phyloP scores from a whole-genome alignment of 2,797 vertebrate species.

The Enteromius afrohamiltoni region DNA sequence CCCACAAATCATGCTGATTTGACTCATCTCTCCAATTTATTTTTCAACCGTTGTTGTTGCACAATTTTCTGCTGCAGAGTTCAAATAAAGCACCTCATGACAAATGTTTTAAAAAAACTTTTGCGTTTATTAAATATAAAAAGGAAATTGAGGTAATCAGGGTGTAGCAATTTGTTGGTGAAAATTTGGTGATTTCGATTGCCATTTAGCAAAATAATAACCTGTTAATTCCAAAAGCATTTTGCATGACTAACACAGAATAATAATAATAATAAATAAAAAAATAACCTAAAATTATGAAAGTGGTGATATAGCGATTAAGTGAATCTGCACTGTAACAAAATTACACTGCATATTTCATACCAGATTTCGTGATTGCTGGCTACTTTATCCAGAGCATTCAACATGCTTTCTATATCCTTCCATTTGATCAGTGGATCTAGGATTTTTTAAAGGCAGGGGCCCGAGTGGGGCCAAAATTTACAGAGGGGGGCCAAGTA shows the following conservation, averaged over 20 bases:
- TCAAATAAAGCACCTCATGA: conserved; percentile 27
- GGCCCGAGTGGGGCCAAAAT: too few relatives aligned
- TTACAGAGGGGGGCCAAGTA: too few relatives aligned
- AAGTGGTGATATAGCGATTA: not conserved
- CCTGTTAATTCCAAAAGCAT: not conserved
- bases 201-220: not conserved
- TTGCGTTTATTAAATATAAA: not conserved
- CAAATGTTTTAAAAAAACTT: not conserved
- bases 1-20: conserved; percentile 7
- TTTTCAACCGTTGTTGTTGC: not conserved
- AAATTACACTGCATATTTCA: not conserved
- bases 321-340: not conserved
- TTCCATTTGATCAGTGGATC: not conserved
- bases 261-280: too few relatives aligned
- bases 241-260: not conserved
- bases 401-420: not conserved
- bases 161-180: not conserved
- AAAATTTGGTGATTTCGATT: not conserved
- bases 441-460: too few relatives aligned
- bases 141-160: not conserved
- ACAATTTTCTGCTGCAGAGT: not conserved
- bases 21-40: not conserved
- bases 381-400: not conserved
- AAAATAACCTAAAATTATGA: not conserved
- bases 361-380: not conserved